phyloP scores from a whole-genome alignment of 2,113 vertebrate genomes.

The Phainopepla nitens region DNA sequence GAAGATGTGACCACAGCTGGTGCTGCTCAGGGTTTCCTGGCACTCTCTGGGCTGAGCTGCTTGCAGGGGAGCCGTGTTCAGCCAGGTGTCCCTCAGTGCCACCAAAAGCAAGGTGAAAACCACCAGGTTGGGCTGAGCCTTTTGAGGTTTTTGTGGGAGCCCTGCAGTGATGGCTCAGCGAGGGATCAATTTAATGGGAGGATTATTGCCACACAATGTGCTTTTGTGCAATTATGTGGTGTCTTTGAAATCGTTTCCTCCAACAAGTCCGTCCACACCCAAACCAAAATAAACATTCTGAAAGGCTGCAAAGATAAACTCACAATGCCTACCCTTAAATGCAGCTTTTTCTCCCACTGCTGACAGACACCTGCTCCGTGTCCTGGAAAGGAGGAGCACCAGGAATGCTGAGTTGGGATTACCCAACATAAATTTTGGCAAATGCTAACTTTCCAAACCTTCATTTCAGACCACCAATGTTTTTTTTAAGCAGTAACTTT shows the following conservation, averaged over 20 bases:
- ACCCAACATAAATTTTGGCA: neutral
- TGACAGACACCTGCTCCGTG: neutral
- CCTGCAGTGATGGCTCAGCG: fast-evolving
- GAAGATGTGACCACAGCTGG: neutral
- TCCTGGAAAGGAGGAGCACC: neutral
- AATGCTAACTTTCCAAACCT: neutral
- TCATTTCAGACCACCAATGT: neutral
- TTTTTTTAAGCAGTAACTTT: neutral
- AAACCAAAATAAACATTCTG: neutral
- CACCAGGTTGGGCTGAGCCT: neutral
- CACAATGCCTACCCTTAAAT: neutral
- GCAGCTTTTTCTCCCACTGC: neutral
- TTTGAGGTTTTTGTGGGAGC: neutral
- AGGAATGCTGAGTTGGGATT: neutral
- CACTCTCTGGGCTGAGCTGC: fast-evolving
- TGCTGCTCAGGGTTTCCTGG: fast-evolving
- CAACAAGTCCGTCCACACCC: neutral
- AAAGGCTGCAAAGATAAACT: neutral
- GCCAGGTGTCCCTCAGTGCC: neutral
- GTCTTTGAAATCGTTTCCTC: constrained; percentile 33
- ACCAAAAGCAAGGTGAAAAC: fast-evolving
- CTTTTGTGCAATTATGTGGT: neutral
- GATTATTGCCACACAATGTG: neutral
- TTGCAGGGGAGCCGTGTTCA: fast-evolving
- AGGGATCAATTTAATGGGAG: neutral